Percentiles rank a stretch among this genome's conserved stretches.
Evolutionary conservation across 1,140 invertebrate species (phyloP).

Genomic region (Eufriesea mexicana): DNA sequence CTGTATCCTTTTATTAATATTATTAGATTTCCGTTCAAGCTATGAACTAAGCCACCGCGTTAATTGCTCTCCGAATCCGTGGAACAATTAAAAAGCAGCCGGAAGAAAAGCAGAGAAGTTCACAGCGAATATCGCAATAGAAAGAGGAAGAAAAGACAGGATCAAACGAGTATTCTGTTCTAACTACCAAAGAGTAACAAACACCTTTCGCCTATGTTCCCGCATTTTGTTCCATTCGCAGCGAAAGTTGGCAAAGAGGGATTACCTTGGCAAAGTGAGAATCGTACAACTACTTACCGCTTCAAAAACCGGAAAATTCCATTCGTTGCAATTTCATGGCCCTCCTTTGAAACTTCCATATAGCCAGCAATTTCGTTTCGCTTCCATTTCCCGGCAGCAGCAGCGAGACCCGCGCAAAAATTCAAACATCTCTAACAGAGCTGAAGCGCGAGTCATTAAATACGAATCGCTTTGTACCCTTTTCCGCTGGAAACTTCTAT

Average conservation of each 20-base stretch:
- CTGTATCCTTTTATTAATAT: not conserved
- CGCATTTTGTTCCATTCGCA: not conserved
- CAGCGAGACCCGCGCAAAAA: not conserved
- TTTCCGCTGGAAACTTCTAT: not conserved
- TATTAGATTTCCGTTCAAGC: not conserved
- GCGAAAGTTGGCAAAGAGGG: not conserved
- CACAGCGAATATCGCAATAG: not conserved
- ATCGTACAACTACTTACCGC: not conserved
- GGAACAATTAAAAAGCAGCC: not conserved
- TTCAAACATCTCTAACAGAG: not conserved
- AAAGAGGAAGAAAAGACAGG: not conserved
- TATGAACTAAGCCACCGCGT: not conserved
- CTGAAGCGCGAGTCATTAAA: no score
- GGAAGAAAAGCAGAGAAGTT: not conserved
- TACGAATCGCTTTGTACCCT: not conserved
- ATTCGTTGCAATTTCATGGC: not conserved
- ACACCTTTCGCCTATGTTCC: not conserved
- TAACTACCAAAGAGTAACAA: not conserved
- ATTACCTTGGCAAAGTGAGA: not conserved
- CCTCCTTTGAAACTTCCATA: not conserved
- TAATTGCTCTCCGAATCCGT: not conserved
- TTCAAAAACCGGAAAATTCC: not conserved
- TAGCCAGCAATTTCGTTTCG: not conserved
- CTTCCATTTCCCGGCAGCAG: not conserved
- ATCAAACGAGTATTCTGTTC: not conserved